Evolutionary conservation across 2,797 vertebrate species (phyloP).

Genomic region (Lepilemur septentrionalis): DNA sequence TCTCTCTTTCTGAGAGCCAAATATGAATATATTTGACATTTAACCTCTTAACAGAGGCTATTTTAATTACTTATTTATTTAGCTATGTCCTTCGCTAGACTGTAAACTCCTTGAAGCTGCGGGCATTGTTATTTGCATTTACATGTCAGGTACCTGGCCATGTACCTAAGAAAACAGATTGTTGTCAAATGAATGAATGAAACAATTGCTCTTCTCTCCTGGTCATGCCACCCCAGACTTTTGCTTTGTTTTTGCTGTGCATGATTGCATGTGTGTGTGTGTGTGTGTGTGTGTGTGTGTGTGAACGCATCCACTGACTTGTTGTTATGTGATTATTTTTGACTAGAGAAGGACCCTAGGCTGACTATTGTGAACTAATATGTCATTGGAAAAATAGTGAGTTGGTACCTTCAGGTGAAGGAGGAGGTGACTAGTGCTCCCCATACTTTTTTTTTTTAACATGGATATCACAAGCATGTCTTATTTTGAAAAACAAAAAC

Average conservation of each 20-base stretch:
- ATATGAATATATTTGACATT: not conserved
- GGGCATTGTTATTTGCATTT: not conserved
- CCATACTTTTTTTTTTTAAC: not conserved
- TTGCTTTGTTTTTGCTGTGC: not conserved
- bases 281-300: not conserved
- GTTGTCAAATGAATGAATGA: not conserved
- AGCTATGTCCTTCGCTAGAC: not conserved
- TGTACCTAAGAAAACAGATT: not conserved
- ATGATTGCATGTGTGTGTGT: not conserved
- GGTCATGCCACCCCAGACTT: not conserved
- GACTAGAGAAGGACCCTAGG: not conserved
- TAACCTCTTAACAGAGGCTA: not conserved
- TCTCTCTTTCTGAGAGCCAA: not conserved
- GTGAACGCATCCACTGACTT: fast-evolving
- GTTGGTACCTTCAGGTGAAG: not conserved
- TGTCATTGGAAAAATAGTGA: not conserved
- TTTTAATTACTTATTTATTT: not conserved
- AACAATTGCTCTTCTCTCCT: not conserved
- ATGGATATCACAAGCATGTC: not conserved
- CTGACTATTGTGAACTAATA: not conserved
- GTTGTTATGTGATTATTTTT: not conserved
- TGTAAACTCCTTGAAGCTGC: not conserved
- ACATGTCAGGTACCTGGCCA: not conserved
- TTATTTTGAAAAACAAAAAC: not conserved
- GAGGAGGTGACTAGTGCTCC: not conserved